phyloP scores from a whole-genome alignment of 2,888 invertebrate genomes.

The Netelia melanura region DNA sequence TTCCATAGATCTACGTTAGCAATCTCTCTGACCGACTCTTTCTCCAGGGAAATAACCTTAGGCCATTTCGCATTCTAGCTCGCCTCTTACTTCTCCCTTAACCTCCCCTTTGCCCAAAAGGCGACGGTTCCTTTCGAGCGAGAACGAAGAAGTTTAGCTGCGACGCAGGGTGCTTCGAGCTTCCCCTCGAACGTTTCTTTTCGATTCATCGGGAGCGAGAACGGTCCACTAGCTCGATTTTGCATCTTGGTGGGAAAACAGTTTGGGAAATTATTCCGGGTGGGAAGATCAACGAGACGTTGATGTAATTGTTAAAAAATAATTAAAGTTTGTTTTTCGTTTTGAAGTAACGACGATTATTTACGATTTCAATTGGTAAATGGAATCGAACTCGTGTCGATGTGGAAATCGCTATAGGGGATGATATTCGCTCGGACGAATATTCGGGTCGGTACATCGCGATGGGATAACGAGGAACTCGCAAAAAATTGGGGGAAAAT shows the following conservation, averaged over 20 bases:
- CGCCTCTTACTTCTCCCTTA: constrained; percentile 3
- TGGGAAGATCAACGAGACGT: neutral
- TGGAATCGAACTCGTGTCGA: neutral
- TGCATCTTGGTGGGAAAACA: too few relatives aligned
- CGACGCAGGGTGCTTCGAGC: constrained; percentile 37
- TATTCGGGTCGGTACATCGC: neutral
- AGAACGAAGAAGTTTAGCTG: constrained; percentile 24
- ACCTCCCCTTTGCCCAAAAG: constrained; percentile 39
- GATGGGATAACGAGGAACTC: neutral
- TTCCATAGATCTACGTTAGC: constrained; percentile 32
- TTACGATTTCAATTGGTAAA: too few relatives aligned
- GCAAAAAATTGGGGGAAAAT: neutral
- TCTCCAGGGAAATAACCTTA: constrained; percentile 77
- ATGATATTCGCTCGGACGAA: neutral
- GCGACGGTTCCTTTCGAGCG: constrained; percentile 42
- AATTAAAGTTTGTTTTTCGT: too few relatives aligned
- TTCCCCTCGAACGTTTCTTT: constrained; percentile 37
- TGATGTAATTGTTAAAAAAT: too few relatives aligned
- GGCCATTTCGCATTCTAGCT: constrained; percentile 71
- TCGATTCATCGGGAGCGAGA: neutral
- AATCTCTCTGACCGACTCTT: constrained; percentile 50
- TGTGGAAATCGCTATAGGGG: neutral
- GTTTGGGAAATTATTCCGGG: too few relatives aligned
- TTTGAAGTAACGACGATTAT: too few relatives aligned
- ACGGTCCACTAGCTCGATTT: too few relatives aligned